Evolutionary conservation across 2,113 vertebrate genomes (phyloP).

Genomic region (Saccopteryx bilineata): DNA sequence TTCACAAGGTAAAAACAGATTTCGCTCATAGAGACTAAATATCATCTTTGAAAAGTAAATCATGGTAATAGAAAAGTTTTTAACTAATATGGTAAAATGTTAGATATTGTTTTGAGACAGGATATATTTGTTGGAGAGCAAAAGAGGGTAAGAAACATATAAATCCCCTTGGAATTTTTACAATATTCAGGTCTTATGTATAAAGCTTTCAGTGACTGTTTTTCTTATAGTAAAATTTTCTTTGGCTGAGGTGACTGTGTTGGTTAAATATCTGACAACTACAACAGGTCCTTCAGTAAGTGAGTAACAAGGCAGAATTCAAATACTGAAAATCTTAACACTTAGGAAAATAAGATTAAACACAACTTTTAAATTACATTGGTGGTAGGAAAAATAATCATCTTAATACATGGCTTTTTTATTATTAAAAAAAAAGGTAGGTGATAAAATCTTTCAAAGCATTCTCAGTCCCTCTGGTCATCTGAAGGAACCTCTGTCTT

Average conservation of each 20-base stretch:
- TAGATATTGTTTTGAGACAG: not conserved
- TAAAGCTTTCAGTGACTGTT: constrained; percentile 23
- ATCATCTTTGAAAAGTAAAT: constrained; percentile 23
- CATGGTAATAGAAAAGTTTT: not conserved
- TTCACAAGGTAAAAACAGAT: not conserved
- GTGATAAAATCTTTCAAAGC: constrained; percentile 42
- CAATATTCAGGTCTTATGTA: not conserved
- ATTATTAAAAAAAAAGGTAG: constrained; percentile 42
- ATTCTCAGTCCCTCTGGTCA: not conserved
- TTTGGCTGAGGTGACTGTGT: not conserved
- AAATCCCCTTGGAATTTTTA: constrained; percentile 1
- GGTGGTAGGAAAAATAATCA: not conserved
- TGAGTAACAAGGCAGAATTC: constrained; percentile 61
- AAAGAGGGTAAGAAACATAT: not conserved
- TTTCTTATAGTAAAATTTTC: not conserved
- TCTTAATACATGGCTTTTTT: constrained; percentile 23
- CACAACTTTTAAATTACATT: constrained; percentile 10
- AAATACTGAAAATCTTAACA: constrained; percentile 53
- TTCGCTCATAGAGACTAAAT: not conserved
- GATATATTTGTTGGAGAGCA: not conserved
- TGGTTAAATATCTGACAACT: constrained; percentile 59
- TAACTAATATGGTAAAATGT: not conserved
- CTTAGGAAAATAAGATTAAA: constrained; percentile 63
- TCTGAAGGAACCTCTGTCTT: not conserved
- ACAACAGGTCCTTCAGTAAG: constrained; percentile 53